Conservation (phyloP, 2,797 vertebrate genomes). For the Microctenopoma stevenorrisi region DNA sequence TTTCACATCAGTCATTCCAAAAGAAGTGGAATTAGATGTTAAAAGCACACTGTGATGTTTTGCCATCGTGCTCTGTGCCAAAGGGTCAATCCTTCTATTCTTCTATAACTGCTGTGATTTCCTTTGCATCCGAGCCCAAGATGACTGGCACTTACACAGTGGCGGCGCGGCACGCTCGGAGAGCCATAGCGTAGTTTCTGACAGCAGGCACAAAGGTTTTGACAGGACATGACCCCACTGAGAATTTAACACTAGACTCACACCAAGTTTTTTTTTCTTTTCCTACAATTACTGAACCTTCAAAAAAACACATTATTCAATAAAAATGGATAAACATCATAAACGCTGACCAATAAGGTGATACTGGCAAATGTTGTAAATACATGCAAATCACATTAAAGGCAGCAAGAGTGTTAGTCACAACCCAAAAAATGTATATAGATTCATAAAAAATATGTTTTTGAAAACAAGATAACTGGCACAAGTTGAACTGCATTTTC, state of each 20-base stretch:
- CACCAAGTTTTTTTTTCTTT: slow-evolving; percentile 13
- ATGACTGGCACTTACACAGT: slow-evolving; percentile 78
- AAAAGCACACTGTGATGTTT: slow-evolving; percentile 37
- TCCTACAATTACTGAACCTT: neutral
- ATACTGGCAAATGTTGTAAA: neutral
- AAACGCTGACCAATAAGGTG: no score
- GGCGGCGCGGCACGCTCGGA: slow-evolving; percentile 70
- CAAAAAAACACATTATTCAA: neutral
- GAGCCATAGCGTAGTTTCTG: slow-evolving; percentile 71
- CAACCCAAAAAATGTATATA: no score
- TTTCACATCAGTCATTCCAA: slow-evolving; percentile 29
- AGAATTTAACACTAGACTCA: slow-evolving; percentile 44
- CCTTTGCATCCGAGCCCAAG: slow-evolving; percentile 61
- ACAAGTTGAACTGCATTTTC: neutral
- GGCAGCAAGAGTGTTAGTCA: neutral
- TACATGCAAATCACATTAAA: neutral
- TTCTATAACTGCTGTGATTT: slow-evolving; percentile 67
- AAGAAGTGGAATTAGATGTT: slow-evolving; percentile 25
- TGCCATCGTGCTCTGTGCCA: slow-evolving; percentile 67
- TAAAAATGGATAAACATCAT: no score
- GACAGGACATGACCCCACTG: slow-evolving; percentile 68
- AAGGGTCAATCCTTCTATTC: slow-evolving; percentile 63
- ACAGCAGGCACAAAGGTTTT: slow-evolving; percentile 71
- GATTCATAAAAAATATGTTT: no score
- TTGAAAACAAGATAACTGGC: no score